Evolutionary conservation across 2,797 vertebrate species (phyloP).

Genomic region (Potorous gilbertii): DNA sequence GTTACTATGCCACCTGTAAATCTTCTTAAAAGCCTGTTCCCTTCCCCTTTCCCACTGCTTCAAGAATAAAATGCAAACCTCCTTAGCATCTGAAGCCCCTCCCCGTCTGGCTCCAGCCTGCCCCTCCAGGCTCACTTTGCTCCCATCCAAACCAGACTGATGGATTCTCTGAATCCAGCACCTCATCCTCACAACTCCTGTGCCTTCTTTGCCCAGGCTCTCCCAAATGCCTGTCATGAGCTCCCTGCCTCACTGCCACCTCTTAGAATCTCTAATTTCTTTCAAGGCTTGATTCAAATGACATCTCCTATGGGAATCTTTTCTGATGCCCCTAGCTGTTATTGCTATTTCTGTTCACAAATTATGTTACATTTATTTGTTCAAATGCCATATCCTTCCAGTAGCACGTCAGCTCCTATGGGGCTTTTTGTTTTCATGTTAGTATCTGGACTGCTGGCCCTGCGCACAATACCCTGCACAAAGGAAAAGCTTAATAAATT

Average conservation of each 20-base stretch:
- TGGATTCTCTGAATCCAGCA: background rate
- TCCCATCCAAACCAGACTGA: background rate
- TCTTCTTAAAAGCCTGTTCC: background rate
- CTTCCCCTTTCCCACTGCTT: background rate
- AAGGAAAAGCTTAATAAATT: background rate
- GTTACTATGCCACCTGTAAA: too few relatives aligned
- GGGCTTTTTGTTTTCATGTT: background rate
- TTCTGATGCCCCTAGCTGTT: background rate
- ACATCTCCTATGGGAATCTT: background rate
- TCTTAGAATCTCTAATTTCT: background rate
- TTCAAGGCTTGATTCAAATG: background rate
- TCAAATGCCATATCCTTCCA: background rate
- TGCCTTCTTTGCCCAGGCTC: background rate
- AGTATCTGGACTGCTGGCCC: background rate
- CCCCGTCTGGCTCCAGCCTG: background rate
- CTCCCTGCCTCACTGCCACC: too few relatives aligned
- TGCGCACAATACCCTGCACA: background rate
- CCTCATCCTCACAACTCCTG: background rate
- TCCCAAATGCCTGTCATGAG: background rate
- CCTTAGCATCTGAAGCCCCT: background rate
- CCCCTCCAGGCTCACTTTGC: background rate
- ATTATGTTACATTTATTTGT: background rate
- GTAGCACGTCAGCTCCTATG: background rate
- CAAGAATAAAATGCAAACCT: background rate
- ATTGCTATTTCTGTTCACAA: background rate